A percentile compares a stretch with the other conserved stretches of the same genome.
Conservation (phyloP, 1,140 invertebrate species). For the Mylabris phalerata region DNA sequence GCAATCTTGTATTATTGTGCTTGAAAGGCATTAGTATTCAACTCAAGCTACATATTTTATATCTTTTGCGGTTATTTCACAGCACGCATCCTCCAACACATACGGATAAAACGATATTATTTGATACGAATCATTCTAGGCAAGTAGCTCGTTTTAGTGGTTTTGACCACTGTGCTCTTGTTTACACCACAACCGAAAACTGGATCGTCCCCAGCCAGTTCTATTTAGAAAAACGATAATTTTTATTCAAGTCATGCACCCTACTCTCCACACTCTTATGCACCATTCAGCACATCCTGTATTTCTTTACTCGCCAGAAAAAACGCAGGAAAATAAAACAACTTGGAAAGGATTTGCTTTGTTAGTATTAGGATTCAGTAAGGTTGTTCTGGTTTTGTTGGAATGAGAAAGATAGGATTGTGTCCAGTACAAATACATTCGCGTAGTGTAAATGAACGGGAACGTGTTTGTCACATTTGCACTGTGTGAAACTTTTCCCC, state of each 20-base stretch:
- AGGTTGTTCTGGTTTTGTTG: too few relatives aligned
- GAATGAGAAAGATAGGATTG: too few relatives aligned
- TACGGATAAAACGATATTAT: conserved; percentile 26
- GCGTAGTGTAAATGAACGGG: background rate
- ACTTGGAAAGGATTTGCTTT: too few relatives aligned
- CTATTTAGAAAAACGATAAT: background rate
- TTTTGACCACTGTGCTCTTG: conserved; percentile 29
- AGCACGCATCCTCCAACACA: conserved; percentile 5
- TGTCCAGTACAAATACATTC: conserved; percentile 16
- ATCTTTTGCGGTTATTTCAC: conserved; percentile 34
- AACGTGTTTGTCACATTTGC: conserved; percentile 24
- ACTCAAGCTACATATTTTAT: conserved; percentile 33
- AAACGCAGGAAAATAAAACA: conserved; percentile 13
- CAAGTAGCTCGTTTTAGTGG: conserved; percentile 34
- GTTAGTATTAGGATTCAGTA: too few relatives aligned
- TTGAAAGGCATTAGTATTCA: conserved; percentile 29
- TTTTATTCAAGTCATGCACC: conserved; percentile 10
- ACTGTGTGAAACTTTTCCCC: conserved; percentile 23
- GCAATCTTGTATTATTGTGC: background rate
- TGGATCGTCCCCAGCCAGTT: background rate
- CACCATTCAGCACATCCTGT: conserved; percentile 15
- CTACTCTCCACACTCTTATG: conserved; percentile 13
- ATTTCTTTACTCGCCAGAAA: conserved; percentile 20
- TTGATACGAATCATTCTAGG: conserved; percentile 31
- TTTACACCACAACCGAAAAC: conserved; percentile 14